Evolutionary conservation across 1,140 invertebrate genomes (phyloP), one percentile per base, ranked within the genome.

Genomic region (Cardiocondyla obscurior): DNA sequence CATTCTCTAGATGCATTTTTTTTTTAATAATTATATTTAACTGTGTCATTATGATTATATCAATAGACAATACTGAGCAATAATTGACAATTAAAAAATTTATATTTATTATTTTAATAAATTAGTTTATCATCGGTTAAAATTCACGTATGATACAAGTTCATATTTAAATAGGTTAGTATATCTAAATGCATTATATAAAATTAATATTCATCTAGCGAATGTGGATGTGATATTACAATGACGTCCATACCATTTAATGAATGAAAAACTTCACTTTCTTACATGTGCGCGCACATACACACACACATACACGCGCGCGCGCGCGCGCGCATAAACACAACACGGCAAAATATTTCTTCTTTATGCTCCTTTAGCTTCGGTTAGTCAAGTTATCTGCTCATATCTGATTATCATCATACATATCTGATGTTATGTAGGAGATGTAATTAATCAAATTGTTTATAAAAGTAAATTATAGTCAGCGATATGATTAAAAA

Each of bases 391-490:
- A 16, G 60, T 86, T 86, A 82, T 36, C 72, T 81, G 70, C 44
- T 67, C 33, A 67, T n/a, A n/a, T n/a, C n/a, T n/a, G n/a, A n/a
- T n/a, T n/a, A n/a, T n/a, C n/a, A n/a, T n/a, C n/a, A 79, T 30
- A 87, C 83, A 85, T 87, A 89, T 89, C 83, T 22, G 57, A 36
- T 39, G 77, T 87, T 81, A 36, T n/a, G 44, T 84, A 58, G 62
- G 39, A 81, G 19, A 67, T 82, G 74, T 87, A 84, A 89, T 89
- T 76, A 88, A 89, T 89, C 81, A 88, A 89, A 89, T n/a, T n/a
- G 81, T 74, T 86, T 85, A 25, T 88, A 83, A 79, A 44, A 16
- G 69, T 72, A 49, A 69, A 25, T 77, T 12, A 12, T 76, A 77
- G 58, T 73, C 49, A 30, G 53, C n/a, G 39, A 51, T 19, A 79